A percentile compares a stretch with the other conserved stretches of the same genome.
These are phyloP conservation scores for Pheosia gnoma DNA, from an alignment of 2,888 invertebrate species.

Conservation along the genomic window DNA sequence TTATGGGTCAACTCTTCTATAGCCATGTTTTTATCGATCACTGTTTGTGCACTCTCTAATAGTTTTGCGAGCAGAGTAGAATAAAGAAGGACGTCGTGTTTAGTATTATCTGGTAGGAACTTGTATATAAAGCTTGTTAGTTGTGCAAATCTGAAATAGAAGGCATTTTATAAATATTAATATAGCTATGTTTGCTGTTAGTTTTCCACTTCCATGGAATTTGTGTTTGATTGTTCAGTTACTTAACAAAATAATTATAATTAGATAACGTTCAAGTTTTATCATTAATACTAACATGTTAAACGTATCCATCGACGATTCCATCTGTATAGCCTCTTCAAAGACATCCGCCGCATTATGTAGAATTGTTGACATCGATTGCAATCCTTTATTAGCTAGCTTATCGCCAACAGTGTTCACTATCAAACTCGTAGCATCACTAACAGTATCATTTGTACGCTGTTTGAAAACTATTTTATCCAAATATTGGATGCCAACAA, in stretches of 20 bases:
- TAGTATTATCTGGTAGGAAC: conserved; percentile 57
- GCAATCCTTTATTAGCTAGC: conserved; percentile 22
- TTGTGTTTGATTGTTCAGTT: too few relatives aligned
- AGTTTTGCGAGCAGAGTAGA: conserved; percentile 71
- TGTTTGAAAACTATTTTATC: conserved; percentile 53
- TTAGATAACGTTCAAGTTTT: neutral
- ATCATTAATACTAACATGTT: conserved; percentile 54
- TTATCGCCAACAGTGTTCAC: conserved; percentile 27
- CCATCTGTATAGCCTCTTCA: conserved; percentile 39
- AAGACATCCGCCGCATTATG: conserved; percentile 50
- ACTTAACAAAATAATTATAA: too few relatives aligned
- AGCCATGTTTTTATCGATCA: conserved; percentile 67
- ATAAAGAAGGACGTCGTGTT: conserved; percentile 68
- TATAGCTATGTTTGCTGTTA: neutral
- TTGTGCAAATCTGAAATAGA: conserved; percentile 62
- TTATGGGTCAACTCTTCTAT: conserved; percentile 72
- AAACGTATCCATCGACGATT: conserved; percentile 55
- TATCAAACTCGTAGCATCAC: conserved; percentile 27
- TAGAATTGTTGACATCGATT: conserved; percentile 47
- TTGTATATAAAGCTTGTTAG: conserved; percentile 61
- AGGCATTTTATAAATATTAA: neutral
- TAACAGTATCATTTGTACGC: conserved; percentile 22
- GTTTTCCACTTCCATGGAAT: too few relatives aligned
- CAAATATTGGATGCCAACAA: conserved; percentile 59
- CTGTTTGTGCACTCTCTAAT: conserved; percentile 63